phyloP scores from a whole-genome alignment of 2,888 invertebrate genomes.

The Chymomyza amoena region DNA sequence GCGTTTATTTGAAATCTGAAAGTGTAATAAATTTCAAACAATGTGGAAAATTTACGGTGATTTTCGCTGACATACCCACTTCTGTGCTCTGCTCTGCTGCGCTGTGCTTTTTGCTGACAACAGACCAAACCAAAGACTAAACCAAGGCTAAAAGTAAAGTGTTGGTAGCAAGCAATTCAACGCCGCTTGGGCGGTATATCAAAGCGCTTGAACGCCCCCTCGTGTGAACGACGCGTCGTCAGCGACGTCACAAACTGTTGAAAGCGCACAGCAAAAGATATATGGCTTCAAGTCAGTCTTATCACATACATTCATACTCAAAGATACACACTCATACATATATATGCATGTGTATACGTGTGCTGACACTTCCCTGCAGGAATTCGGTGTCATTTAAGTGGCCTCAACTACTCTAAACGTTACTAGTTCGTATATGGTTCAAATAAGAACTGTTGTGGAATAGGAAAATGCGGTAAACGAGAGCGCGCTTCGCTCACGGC shows the following conservation, averaged over 20 bases:
- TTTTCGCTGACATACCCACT: conserved; percentile 71
- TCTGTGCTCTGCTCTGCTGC: conserved; percentile 48
- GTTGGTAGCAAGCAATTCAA: conserved; percentile 47
- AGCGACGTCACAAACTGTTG: conserved; percentile 70
- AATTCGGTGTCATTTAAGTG: too few relatives aligned
- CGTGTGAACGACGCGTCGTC: conserved; percentile 42
- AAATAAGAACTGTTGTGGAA: too few relatives aligned
- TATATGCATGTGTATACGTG: conserved; percentile 1
- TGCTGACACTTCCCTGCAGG: neutral
- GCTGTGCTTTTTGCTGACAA: neutral
- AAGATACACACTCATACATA: conserved; percentile 30
- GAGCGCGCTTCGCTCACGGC: too few relatives aligned
- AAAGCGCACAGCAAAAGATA: conserved; percentile 73
- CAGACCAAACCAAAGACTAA: neutral
- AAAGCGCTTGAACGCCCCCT: conserved; percentile 59
- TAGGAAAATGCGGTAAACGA: too few relatives aligned
- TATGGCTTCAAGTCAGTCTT: conserved; percentile 71
- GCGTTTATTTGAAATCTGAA: conserved; percentile 56
- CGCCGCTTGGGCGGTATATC: conserved; percentile 59
- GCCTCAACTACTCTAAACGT: too few relatives aligned
- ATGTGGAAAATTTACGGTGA: conserved; percentile 71
- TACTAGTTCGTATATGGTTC: too few relatives aligned
- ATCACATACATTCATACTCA: conserved; percentile 49
- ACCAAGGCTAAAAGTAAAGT: conserved; percentile 21
- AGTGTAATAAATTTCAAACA: conserved; percentile 72